Percentiles rank a stretch among this genome's conserved stretches.
Conservation (phyloP, 2,113 vertebrate species). For the Leucoraja erinaceus region DNA sequence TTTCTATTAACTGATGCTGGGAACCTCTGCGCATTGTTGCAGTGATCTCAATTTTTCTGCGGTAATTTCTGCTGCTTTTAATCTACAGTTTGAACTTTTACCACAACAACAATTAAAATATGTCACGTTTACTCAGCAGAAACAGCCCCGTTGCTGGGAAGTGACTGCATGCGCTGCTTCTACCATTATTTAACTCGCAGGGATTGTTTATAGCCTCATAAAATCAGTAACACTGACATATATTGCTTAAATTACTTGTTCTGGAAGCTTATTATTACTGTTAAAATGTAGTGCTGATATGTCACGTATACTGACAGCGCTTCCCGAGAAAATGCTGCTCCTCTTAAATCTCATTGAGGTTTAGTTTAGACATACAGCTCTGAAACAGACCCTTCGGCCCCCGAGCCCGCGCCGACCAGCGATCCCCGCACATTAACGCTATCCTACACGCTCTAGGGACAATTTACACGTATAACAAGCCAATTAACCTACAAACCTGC, state of each 20-base stretch:
- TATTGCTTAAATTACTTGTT: conserved; percentile 29
- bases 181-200: conserved; percentile 24
- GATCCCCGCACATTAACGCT: too few relatives aligned
- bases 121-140: conserved; percentile 29
- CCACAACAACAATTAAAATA: neutral
- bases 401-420: too few relatives aligned
- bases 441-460: too few relatives aligned
- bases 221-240: conserved; percentile 34
- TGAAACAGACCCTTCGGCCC: too few relatives aligned
- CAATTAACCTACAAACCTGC: too few relatives aligned
- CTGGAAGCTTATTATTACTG: conserved; percentile 29
- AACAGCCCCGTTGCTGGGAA: neutral
- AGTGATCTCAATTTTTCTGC: neutral
- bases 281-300: neutral
- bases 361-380: too few relatives aligned
- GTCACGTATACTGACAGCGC: neutral
- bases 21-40: neutral
- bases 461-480: too few relatives aligned
- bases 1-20: neutral
- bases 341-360: neutral
- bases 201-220: conserved; percentile 35
- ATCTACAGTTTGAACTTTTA: neutral
- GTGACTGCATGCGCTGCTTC: conserved; percentile 10
- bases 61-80: neutral
- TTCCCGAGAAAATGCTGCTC: neutral